A percentile compares a stretch with the other conserved stretches of the same genome.
Evolutionary conservation across 2,888 invertebrate genomes (phyloP).

Genomic region (Phaonia tiefii): DNA sequence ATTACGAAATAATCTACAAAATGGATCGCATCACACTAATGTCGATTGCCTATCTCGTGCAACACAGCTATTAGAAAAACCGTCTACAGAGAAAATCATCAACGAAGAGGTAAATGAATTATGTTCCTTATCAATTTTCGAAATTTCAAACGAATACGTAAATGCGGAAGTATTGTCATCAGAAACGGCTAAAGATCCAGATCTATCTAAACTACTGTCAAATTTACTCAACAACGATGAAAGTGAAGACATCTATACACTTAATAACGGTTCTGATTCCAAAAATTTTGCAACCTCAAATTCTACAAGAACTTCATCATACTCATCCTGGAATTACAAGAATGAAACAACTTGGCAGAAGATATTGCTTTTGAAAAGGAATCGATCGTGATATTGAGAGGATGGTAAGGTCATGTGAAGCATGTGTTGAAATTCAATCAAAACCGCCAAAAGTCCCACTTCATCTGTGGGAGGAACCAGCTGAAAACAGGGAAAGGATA

Average conservation of each 20-base stretch:
- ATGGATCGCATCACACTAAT: constrained; percentile 35
- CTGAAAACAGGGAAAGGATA: too few relatives aligned
- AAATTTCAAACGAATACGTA: constrained; percentile 50
- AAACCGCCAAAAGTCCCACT: too few relatives aligned
- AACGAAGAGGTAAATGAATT: too few relatives aligned
- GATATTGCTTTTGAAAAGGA: too few relatives aligned
- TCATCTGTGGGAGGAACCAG: too few relatives aligned
- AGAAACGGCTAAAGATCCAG: constrained; percentile 46
- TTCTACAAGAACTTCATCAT: too few relatives aligned
- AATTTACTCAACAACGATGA: constrained; percentile 34
- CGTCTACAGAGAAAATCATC: constrained; percentile 43
- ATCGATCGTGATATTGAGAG: constrained; percentile 10
- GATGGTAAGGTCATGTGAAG: constrained; percentile 16
- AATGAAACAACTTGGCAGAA: too few relatives aligned
- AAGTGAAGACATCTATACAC: too few relatives aligned
- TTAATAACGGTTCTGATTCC: constrained; percentile 67
- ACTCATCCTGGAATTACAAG: too few relatives aligned
- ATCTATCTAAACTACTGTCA: constrained; percentile 17
- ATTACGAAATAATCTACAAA: constrained; percentile 50
- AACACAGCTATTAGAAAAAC: neutral
- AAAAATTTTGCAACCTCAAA: constrained; percentile 47
- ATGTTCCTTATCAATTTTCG: too few relatives aligned
- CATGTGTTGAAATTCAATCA: too few relatives aligned
- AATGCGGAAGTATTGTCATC: constrained; percentile 33
- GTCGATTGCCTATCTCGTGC: constrained; percentile 57